Base-by-base conservation (phyloP, 2,113 vertebrate species). In the Bos javanicus region DNA sequence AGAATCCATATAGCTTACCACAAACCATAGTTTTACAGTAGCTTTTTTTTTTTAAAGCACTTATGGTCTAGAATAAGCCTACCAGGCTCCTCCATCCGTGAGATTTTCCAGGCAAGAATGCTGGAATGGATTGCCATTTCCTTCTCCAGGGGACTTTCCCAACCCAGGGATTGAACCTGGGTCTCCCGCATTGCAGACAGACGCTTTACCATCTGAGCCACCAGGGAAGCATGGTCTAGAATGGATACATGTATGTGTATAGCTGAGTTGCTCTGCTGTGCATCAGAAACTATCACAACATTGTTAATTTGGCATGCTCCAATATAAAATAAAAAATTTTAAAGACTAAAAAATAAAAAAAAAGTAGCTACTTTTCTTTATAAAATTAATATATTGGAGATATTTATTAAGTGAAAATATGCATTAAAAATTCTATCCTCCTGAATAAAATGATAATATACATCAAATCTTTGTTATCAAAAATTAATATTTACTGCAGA, bases 401-500 rank as follows among this genome's bases (percentile, higher is more conserved):
- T 62, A 87, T 80, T 90, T 97, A 93, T 94, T 52, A 57, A 94
- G 43, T 59, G 33, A 93, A 94, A 88, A 64, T 54, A 21, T 71
- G n/a, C 21, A 57, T 60, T 85, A 85, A 92, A 74, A 59, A 86
- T 14, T 50, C 19, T 59, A 56, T 74, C n/a, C 23, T 92, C 7
- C 30, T 82, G n/a, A 91, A 59, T 39, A 54, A 95, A 95, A 94
- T 81, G 10, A 54, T 23, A 10, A 78, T 82, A 46, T 85, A 57
- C 0, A 56, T 94, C 91, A 91, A 56, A 59, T 11, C 7, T 90
- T 95, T 36, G 88, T 91, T 82, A 95, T 82, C 30, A 95, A 76
- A 67, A 93, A 94, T 96, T 94, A 97, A 97, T 97, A 94, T 88
- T 60, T 94, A 95, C 87, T 88, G 9, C 30, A 92, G 64, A 60